A percentile compares a stretch with the other conserved stretches of the same genome.
Conservation (phyloP, 1,140 invertebrate genomes). For the Drosophila mayri region DNA sequence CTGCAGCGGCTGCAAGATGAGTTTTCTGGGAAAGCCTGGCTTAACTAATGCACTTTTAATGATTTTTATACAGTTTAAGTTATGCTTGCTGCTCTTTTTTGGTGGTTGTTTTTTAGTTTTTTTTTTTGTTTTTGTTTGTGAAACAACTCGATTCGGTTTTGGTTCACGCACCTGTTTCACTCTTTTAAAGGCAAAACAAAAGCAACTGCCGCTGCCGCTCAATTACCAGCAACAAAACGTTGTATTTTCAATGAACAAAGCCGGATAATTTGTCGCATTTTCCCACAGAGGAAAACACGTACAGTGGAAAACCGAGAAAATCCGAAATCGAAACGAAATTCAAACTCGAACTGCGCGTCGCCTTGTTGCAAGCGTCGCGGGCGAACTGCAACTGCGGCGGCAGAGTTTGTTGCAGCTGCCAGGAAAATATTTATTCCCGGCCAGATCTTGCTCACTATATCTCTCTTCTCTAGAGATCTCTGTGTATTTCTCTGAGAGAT, state of each 20-base stretch:
- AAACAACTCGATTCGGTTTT: conserved; percentile 37
- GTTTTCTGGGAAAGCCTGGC: conserved; percentile 8
- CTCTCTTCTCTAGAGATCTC: conserved; percentile 1
- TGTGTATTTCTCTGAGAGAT: not conserved
- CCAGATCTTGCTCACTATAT: conserved; percentile 25
- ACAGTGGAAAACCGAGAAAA: conserved; percentile 17
- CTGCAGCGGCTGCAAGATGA: conserved; percentile 29
- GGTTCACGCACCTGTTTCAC: conserved; percentile 73
- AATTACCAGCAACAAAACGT: conserved; percentile 76
- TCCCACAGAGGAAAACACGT: conserved; percentile 36
- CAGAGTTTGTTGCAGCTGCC: conserved; percentile 52
- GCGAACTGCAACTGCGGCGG: conserved; percentile 69
- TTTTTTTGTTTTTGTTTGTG: not conserved
- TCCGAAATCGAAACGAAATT: conserved; percentile 1
- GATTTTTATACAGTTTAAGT: conserved; percentile 35
- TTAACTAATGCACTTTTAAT: conserved; percentile 78
- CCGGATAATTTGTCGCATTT: conserved; percentile 62
- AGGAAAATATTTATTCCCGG: conserved; percentile 14
- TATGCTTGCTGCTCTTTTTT: conserved; percentile 8
- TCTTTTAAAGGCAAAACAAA: conserved; percentile 67
- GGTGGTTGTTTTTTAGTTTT: conserved; percentile 5
- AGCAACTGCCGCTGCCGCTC: conserved; percentile 74
- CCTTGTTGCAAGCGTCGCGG: conserved; percentile 68
- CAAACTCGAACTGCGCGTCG: conserved; percentile 17
- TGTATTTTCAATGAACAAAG: conserved; percentile 63